These are phyloP conservation scores for Notothenia rossii DNA, from an alignment of 2,113 vertebrate genomes.

Conservation along the genomic window DNA sequence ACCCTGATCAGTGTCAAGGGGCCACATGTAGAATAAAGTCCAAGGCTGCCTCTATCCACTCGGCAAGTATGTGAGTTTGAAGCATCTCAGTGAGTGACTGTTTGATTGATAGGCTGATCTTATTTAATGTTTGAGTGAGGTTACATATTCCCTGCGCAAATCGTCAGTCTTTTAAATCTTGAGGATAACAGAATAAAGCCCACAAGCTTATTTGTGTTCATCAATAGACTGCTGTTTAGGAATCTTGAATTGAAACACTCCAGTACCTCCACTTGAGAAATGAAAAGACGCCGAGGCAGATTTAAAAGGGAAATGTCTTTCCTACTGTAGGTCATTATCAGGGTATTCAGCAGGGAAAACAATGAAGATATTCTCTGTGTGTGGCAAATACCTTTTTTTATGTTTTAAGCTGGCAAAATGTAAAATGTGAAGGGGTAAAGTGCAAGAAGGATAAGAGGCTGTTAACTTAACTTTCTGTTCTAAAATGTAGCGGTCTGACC, in stretches of 20 bases:
- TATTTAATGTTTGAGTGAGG: constrained; percentile 27
- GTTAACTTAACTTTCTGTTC: constrained; percentile 12
- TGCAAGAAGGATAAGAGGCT: background rate
- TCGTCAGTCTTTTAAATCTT: background rate
- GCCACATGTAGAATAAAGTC: constrained; percentile 14
- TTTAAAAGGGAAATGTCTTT: background rate
- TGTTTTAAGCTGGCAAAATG: background rate
- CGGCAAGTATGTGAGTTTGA: background rate
- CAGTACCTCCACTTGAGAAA: constrained; percentile 8
- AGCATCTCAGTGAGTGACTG: constrained; percentile 2
- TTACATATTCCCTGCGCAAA: background rate
- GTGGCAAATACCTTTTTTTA: no score
- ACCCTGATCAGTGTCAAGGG: constrained; percentile 40
- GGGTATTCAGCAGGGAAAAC: constrained; percentile 13
- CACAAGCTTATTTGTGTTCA: constrained; percentile 5
- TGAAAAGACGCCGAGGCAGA: constrained; percentile 5
- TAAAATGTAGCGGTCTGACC: background rate
- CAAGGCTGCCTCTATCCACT: constrained; percentile 5
- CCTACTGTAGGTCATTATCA: constrained; percentile 3
- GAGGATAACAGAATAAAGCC: constrained; percentile 18
- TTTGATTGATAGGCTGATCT: constrained; percentile 37
- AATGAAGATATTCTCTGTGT: background rate
- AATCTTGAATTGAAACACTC: background rate
- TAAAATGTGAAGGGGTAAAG: constrained; percentile 2
- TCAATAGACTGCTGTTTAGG: background rate